Base-by-base conservation (phyloP, 2,113 vertebrate genomes). In the Ameiurus melas region DNA sequence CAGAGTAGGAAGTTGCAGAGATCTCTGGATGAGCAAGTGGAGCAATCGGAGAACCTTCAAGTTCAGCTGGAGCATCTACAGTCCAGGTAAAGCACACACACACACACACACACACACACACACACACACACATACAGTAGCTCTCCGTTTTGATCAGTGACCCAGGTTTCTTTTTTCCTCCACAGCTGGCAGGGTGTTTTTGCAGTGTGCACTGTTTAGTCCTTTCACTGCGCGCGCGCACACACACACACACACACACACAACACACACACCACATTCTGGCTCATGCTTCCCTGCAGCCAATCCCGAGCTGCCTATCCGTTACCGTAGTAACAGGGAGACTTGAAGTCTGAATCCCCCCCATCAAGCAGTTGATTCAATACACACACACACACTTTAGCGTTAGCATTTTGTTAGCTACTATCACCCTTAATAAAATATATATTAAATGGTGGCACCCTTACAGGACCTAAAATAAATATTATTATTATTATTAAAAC, bases 21-120 rank as follows among this genome's bases (percentile, higher is more conserved):
- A 89, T 97, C 97, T 4, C 94, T 98, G 91, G 97, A 98, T 51
- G 97, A 98, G 90, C 97, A 98, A 94, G 97, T 96, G 0, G 97
- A 98, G 84, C 96, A 97, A 87, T 95, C 96, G 0, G 97, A 98
- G 93, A 98, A 97, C 90, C 95, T 97, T 77, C 97, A 98, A 86
- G 97, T 98, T 17, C 97, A 98, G 85, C 92, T 98, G 91, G 97
- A 98, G 87, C 97, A 98, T 64, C 91, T 97, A 77, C 97, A 98
- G 91, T 97, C 97, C 90, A 96, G 97, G 97, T 97, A 92, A 90
- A 86, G 10, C 47, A 10, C 64, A 36, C 1, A 39, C 3, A 80
- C 58, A 75, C 43, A 83, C 53, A 84, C 84, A 66, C 39, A 83
- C 30, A 75, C 88, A 84, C 81, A 80, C 53, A 83, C 55, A 14